These are phyloP conservation scores for Sciurus carolinensis DNA, from an alignment of 2,797 vertebrate genomes.

Conservation along the genomic window DNA sequence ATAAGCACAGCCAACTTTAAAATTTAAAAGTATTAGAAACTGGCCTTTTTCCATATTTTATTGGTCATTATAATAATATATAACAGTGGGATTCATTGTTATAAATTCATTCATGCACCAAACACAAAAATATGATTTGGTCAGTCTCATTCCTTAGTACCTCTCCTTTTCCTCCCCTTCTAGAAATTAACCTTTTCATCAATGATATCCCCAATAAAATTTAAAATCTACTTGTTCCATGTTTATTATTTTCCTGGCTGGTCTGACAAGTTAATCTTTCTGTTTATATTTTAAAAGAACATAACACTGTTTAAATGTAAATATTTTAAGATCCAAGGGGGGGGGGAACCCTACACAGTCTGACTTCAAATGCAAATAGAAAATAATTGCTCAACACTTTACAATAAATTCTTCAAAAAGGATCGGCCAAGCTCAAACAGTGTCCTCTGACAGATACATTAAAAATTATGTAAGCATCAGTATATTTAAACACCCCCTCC, in stretches of 20 bases:
- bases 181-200: constrained; percentile 83
- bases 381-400: constrained; percentile 39
- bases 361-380: constrained; percentile 75
- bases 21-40: constrained; percentile 68
- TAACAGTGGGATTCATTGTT: no score
- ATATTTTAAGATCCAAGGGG: constrained; percentile 69
- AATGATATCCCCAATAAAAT: constrained; percentile 82
- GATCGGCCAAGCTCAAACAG: constrained; percentile 66
- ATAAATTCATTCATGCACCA: no score
- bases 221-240: constrained; percentile 14
- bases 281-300: constrained; percentile 80
- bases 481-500: background rate
- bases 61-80: no score
- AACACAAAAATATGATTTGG: no score
- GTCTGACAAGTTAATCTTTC: constrained; percentile 81
- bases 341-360: constrained; percentile 51
- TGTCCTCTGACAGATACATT: constrained; percentile 65
- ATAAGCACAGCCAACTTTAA: constrained; percentile 80
- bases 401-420: constrained; percentile 75
- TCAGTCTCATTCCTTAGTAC: no score
- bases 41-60: no score
- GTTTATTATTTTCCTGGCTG: constrained; percentile 79
- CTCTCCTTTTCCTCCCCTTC: no score
- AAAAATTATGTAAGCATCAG: constrained; percentile 59
- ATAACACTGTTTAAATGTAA: constrained; percentile 75